Percentiles rank a stretch among this genome's conserved stretches.
These are phyloP conservation scores for Clivina fossor DNA, from an alignment of 2,888 invertebrate species.

Conservation along the genomic window DNA sequence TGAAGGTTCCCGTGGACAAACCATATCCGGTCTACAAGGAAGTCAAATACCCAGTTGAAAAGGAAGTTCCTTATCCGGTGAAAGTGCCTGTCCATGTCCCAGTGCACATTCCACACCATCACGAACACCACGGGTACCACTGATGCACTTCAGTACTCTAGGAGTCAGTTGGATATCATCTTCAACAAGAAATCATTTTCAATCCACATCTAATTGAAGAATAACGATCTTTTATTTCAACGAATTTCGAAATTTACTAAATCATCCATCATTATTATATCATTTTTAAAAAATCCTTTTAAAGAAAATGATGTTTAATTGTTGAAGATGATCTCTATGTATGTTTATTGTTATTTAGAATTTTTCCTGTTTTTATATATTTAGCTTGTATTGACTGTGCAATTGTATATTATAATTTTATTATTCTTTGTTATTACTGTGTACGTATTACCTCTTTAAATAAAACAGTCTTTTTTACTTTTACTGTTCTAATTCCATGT, in stretches of 20 bases:
- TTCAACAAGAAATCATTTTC: too few relatives aligned
- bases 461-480: conserved; percentile 25
- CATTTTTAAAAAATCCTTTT: too few relatives aligned
- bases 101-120: conserved; percentile 61
- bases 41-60: conserved; percentile 72
- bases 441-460: conserved; percentile 17
- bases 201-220: too few relatives aligned
- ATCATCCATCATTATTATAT: too few relatives aligned
- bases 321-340: too few relatives aligned
- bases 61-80: conserved; percentile 76
- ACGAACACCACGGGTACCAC: conserved; percentile 49
- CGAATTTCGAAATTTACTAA: too few relatives aligned
- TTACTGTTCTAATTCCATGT: too few relatives aligned
- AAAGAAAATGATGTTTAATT: too few relatives aligned
- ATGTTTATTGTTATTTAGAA: conserved; percentile 29
- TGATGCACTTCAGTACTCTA: conserved; percentile 12
- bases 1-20: conserved; percentile 78
- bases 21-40: conserved; percentile 79
- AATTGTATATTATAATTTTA: conserved; percentile 32
- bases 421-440: conserved; percentile 29
- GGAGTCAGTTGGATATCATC: conserved; percentile 8
- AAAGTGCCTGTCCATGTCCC: conserved; percentile 70
- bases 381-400: conserved; percentile 25
- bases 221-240: too few relatives aligned
- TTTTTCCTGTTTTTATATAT: conserved; percentile 27